These are phyloP conservation scores for Hydrotaea cyrtoneurina DNA, from an alignment of 2,888 invertebrate species.

Conservation along the genomic window DNA sequence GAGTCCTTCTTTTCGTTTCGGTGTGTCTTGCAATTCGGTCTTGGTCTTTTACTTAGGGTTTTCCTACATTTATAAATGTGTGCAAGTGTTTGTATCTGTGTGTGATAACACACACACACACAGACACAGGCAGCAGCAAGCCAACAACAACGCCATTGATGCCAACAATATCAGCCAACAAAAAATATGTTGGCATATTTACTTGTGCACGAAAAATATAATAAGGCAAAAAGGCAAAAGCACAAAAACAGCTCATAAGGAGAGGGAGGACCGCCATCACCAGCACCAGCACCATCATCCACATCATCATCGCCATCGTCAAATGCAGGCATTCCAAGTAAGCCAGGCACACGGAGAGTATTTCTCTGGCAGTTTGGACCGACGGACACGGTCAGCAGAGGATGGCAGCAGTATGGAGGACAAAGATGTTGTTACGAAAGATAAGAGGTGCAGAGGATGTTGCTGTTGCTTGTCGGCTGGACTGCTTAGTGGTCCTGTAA, in stretches of 20 bases:
- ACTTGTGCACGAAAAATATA: slow-evolving; percentile 61
- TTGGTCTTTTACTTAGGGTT: slow-evolving; percentile 65
- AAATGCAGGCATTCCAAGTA: slow-evolving; percentile 13
- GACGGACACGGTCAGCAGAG: background rate
- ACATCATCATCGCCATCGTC: too few species aligned
- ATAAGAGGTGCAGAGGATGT: slow-evolving; percentile 23
- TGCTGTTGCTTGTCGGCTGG: background rate
- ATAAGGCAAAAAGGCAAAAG: slow-evolving; percentile 53
- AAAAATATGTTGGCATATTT: slow-evolving; percentile 64
- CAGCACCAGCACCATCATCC: background rate
- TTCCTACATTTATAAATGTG: background rate
- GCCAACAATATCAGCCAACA: background rate
- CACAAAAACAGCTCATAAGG: slow-evolving; percentile 8
- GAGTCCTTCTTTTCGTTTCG: slow-evolving; percentile 61
- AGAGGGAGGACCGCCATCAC: slow-evolving; percentile 13
- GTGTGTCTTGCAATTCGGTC: slow-evolving; percentile 63
- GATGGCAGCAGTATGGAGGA: background rate
- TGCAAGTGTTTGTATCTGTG: background rate
- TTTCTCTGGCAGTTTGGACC: background rate
- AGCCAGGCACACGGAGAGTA: background rate
- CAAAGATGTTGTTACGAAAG: slow-evolving; percentile 25
- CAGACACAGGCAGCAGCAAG: background rate
- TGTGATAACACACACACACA: slow-evolving; percentile 23
- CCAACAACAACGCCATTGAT: too few species aligned
- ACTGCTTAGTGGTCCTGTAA: slow-evolving; percentile 7